A percentile compares a stretch with the other conserved stretches of the same genome.
These are phyloP conservation scores for Patella pellucida DNA, from an alignment of 2,888 invertebrate genomes.

Conservation along the genomic window DNA sequence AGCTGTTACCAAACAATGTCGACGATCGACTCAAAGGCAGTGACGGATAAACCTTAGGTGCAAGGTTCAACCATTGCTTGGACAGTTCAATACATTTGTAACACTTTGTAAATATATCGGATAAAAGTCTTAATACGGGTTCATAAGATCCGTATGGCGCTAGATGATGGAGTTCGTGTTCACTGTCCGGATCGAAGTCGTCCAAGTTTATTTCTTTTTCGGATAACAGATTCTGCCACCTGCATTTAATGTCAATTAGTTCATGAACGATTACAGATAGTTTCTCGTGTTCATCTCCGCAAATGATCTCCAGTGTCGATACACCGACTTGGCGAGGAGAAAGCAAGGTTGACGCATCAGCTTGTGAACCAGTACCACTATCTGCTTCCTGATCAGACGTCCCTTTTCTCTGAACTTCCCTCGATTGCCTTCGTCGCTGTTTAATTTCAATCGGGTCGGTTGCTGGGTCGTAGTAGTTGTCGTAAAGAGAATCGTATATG, in stretches of 20 bases:
- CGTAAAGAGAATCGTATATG: constrained; percentile 52
- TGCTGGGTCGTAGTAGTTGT: constrained; percentile 53
- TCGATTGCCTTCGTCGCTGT: neutral
- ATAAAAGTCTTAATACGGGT: constrained; percentile 56
- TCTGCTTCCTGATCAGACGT: constrained; percentile 32
- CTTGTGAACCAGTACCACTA: constrained; percentile 39
- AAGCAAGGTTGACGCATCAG: constrained; percentile 18
- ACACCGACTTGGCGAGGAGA: constrained; percentile 14
- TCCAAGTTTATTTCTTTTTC: constrained; percentile 48
- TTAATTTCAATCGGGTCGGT: constrained; percentile 43
- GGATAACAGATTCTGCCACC: constrained; percentile 57
- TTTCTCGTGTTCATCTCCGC: constrained; percentile 29
- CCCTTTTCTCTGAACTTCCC: neutral
- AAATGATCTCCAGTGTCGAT: constrained; percentile 13
- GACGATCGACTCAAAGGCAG: constrained; percentile 34
- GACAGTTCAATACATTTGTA: constrained; percentile 62
- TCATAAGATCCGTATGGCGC: constrained; percentile 51
- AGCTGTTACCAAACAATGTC: neutral
- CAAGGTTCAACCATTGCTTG: constrained; percentile 57
- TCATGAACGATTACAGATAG: constrained; percentile 47
- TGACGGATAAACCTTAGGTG: constrained; percentile 44
- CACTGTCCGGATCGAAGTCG: constrained; percentile 61
- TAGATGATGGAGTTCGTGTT: constrained; percentile 55
- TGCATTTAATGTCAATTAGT: constrained; percentile 46
- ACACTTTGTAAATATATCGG: constrained; percentile 64